Base-by-base conservation (phyloP, 2,113 vertebrate genomes). In the Lagopus muta region DNA sequence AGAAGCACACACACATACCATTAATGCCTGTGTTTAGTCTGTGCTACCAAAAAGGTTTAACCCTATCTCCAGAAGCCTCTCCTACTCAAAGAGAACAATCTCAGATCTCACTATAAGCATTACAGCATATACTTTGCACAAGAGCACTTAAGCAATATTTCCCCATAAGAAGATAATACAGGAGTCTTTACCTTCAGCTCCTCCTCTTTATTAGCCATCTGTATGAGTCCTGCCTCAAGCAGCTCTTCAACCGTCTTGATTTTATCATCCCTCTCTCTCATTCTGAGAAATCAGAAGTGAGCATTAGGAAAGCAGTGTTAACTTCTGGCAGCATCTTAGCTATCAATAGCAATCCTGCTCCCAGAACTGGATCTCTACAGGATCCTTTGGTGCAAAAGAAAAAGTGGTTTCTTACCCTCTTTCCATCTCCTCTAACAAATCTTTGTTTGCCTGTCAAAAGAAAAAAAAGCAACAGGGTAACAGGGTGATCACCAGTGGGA, bases 201-300 rank as follows among this genome's bases (percentile, higher is more conserved):
- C n/a, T 99, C 99, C 79, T 99, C 99, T 93, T 99, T 99, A 93
- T 99, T 99, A 86, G 99, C 99, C 97, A 99, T 98, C 96, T 99
- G 98, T 90, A 99, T 99, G 77, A 99, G 98, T 74, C 99, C 99
- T 85, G 98, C 96, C 95, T 99, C 99, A 86, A 99, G 97, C 81
- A 99, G 97, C 84, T 97, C 98, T 96, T 99, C 99, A 43, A 99
- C 98, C 0, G 98, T 99, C 97, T 98, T 99, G 91, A 99, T 98
- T 96, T 99, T 99, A 76, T 99, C 99, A 78, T 99, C 99, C 65
- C 98, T 99, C 92, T 99, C 98, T 90, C 97, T 98, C 94, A 99
- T 98, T 80, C 97, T 97, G 80, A 94, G 94, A 97, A 95, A 92
- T 40, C 32, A 91, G 78, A 62, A 93, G 24, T 3, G 38, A 69